phyloP scores from a whole-genome alignment of 2,797 vertebrate genomes.

The Kryptolebias ocellatus region DNA sequence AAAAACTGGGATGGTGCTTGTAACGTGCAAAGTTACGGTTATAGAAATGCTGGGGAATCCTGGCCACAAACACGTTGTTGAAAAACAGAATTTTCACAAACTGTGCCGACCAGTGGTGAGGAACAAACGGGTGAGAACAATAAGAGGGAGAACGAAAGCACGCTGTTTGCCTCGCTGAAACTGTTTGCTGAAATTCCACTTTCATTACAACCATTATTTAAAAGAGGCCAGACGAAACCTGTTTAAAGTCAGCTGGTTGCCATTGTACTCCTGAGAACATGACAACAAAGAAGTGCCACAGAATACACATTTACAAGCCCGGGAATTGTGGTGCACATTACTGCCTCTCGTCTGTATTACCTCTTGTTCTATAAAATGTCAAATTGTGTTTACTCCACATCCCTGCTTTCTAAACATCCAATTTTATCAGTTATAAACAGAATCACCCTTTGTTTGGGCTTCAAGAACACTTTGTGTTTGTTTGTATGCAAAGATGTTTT shows the following conservation, averaged over 20 bases:
- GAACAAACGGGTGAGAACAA: conserved; percentile 14
- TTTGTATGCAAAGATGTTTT: conserved; percentile 44
- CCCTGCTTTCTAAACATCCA: conserved; percentile 62
- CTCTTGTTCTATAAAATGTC: conserved; percentile 59
- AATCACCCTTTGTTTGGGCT: conserved; percentile 64
- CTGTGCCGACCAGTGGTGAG: background rate
- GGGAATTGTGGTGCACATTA: conserved; percentile 37
- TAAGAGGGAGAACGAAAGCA: conserved; percentile 6
- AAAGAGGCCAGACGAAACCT: conserved; percentile 39
- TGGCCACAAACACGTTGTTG: background rate
- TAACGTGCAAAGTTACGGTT: background rate
- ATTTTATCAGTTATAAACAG: conserved; percentile 69
- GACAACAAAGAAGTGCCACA: conserved; percentile 21
- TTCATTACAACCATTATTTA: conserved; percentile 42
- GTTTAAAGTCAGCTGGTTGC: conserved; percentile 53
- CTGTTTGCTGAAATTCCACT: conserved; percentile 29
- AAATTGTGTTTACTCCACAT: conserved; percentile 64
- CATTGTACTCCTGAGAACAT: conserved; percentile 28
- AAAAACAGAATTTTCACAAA: conserved; percentile 41
- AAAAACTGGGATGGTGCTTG: background rate
- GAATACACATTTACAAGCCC: conserved; percentile 28
- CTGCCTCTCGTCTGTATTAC: conserved; percentile 31
- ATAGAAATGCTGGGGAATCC: background rate
- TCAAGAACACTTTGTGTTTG: conserved; percentile 48
- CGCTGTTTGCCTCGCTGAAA: conserved; percentile 7